These are phyloP conservation scores for Geotrupes spiniger DNA, from an alignment of 2,888 invertebrate species.

Conservation along the genomic window DNA sequence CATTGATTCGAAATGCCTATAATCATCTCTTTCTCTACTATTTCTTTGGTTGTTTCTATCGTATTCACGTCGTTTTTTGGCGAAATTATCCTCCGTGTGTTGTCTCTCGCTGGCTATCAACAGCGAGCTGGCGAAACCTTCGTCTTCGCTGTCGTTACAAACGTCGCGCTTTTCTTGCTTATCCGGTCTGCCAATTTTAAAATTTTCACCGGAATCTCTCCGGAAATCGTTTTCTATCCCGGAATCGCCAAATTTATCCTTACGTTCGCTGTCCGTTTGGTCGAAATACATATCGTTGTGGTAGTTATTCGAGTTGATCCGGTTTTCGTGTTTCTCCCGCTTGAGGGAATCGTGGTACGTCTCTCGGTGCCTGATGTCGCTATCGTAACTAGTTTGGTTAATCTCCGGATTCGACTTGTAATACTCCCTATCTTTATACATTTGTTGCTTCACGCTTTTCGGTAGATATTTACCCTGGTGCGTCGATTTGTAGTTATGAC, in stretches of 20 bases:
- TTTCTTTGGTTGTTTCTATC: slow-evolving; percentile 24
- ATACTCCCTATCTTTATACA: slow-evolving; percentile 51
- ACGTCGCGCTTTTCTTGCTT: slow-evolving; percentile 32
- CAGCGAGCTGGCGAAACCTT: slow-evolving; percentile 65
- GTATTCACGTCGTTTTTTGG: slow-evolving; percentile 35
- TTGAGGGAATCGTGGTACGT: slow-evolving; percentile 61
- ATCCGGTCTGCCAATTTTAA: slow-evolving; percentile 33
- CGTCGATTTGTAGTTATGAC: slow-evolving; percentile 34
- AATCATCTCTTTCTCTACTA: slow-evolving; percentile 35
- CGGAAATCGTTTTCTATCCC: slow-evolving; percentile 80
- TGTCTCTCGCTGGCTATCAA: slow-evolving; percentile 72
- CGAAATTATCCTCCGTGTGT: slow-evolving; percentile 65
- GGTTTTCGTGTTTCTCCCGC: slow-evolving; percentile 57
- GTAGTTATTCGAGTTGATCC: slow-evolving; percentile 40
- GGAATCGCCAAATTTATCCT: slow-evolving; percentile 69
- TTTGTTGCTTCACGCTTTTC: slow-evolving; percentile 34
- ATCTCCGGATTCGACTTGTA: slow-evolving; percentile 64
- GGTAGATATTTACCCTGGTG: slow-evolving; percentile 35
- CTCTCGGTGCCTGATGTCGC: slow-evolving; percentile 38
- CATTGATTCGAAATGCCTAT: slow-evolving; percentile 47
- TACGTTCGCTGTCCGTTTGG: slow-evolving; percentile 53
- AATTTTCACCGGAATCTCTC: slow-evolving; percentile 61
- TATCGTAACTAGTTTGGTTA: slow-evolving; percentile 49
- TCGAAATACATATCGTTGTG: slow-evolving; percentile 49
- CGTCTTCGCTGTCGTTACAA: slow-evolving; percentile 64